Base-by-base conservation (phyloP, 2,797 vertebrate genomes). In the Macropus fuliginosus region DNA sequence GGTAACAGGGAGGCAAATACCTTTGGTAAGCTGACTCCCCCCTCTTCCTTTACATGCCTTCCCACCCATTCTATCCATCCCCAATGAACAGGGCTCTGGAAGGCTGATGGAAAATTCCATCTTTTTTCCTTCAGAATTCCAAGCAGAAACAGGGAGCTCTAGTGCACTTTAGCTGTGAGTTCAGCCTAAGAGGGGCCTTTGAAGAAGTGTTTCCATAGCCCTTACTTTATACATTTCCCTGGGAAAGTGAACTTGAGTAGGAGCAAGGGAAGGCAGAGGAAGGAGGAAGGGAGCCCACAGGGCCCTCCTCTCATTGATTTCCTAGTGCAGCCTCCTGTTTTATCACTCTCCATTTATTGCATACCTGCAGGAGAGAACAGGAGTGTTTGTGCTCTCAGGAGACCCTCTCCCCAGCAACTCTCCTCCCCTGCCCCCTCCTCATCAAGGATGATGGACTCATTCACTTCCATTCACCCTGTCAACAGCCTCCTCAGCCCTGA, bases 211-310 rank as follows among this genome's bases (percentile, higher is more conserved):
- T 95, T 54, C 94, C 90, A 10, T 89, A 27, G 2, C n/a, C 95
- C 90, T 95, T 92, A 95, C 96, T 92, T 96, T n/a, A 87, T 40
- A 87, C 96, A 96, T 96, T 96, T 94, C 94, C 95, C 93, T 28
- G 56, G 56, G 90, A 95, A 96, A 95, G 28, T 91, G 92, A 52
- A 95, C 62, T 40, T 24, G 21, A 92, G 54, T 27, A 62, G 92
- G 74, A 96, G 50, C 31, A 21, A 13, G 55, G 4, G 1, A 92
- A 55, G 13, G 50, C 31, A 27, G 10, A 54, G 5, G 2, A 92
- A 55, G 21, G 1, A 16, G 52, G 91, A 24, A 0, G 0, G 66
- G 59, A 28, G 31, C 16, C 87, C 50, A 14, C 57, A 95, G 46
- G 13, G 57, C 89, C 4, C 89, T 40, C 91, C 12, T 56, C 3